A percentile compares a stretch with the other conserved stretches of the same genome.
Conservation (phyloP, 2,888 invertebrate genomes). For the Sarcophaga subvicina region DNA sequence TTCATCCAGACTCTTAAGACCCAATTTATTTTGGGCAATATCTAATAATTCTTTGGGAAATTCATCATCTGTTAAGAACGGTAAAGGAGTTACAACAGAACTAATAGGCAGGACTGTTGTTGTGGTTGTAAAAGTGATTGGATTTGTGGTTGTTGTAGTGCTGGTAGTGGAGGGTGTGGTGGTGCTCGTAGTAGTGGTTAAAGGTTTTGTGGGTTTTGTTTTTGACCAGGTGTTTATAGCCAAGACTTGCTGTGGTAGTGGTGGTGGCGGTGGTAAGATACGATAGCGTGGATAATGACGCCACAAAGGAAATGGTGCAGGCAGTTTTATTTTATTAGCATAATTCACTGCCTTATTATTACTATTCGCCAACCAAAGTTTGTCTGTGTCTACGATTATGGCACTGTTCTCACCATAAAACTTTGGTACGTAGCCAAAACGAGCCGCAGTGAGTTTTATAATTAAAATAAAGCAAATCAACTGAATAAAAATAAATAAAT, state of each 20-base stretch:
- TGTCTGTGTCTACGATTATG: constrained; percentile 72
- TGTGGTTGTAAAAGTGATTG: constrained; percentile 35
- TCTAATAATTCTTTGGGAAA: constrained; percentile 77
- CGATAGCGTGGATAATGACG: constrained; percentile 73
- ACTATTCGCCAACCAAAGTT: constrained; percentile 6
- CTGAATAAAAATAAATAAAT: constrained; percentile 18
- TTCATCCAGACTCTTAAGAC: constrained; percentile 73
- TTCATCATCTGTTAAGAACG: constrained; percentile 62
- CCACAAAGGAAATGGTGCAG: constrained; percentile 71
- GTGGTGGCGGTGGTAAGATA: constrained; percentile 60
- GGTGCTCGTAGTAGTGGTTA: not conserved
- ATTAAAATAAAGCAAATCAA: constrained; percentile 53
- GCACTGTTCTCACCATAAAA: constrained; percentile 74
- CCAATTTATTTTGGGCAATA: constrained; percentile 76
- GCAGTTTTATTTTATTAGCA: constrained; percentile 70
- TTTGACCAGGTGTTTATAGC: constrained; percentile 51
- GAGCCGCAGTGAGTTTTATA: constrained; percentile 51
- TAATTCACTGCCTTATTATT: constrained; percentile 50
- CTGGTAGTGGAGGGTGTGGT: constrained; percentile 12
- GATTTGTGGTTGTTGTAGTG: constrained; percentile 37
- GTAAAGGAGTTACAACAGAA: not conserved
- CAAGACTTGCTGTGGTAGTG: constrained; percentile 40
- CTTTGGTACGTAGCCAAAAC: constrained; percentile 67
- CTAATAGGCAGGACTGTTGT: constrained; percentile 9
- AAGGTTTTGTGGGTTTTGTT: not conserved